Base-by-base conservation (phyloP, 2,113 vertebrate species). In the Sinocyclocheilus anophthalmus region DNA sequence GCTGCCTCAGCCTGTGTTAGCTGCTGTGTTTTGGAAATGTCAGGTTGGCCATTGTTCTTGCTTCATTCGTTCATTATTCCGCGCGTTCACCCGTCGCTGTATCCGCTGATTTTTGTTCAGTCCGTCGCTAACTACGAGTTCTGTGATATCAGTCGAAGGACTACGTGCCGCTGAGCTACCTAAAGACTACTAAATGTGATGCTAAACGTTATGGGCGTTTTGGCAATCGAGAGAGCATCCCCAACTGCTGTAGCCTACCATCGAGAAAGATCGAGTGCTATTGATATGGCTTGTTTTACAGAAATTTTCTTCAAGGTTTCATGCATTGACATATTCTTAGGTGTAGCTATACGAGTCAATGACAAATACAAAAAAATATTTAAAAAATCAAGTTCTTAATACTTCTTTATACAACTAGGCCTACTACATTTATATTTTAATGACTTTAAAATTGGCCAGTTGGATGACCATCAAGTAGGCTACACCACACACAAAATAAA, bases 41-140 rank as follows among this genome's bases (percentile, higher is more conserved):
- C 87, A 86, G 76, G 87, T 75, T 83, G 73, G 85, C 83, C 81
- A 88, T 87, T 88, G 85, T 88, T 86, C 84, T 67, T 50, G 59
- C 86, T 75, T 76, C 76, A 84, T 79, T 80, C 83, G 78, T 70
- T 59, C 59, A 61, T 72, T 45, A 73, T 84, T 53, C 13, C 79
- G 39, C 8, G 39, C 22, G 79, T 18, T 65, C n/a, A 26, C 59
- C n/a, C 39, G 39, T 24, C 57, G 57, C 37, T 61, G 20, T 42
- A 24, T 63, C 57, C 20, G 57, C 59, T 26, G n/a, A 20, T 67
- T 45, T 48, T 50, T 48, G 14, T 48, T 67, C n/a, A 30, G 2
- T 63, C 59, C 39, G 39, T 24, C 37, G 14, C 10, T 4, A 42
- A 79, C 10, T 61, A 18, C 53, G 53, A n/a, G 20, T 12, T 59